Percentiles rank a stretch among this genome's conserved stretches.
Evolutionary conservation across 2,797 vertebrate species (phyloP).

Genomic region (Acrossocheilus wenchowensis): DNA sequence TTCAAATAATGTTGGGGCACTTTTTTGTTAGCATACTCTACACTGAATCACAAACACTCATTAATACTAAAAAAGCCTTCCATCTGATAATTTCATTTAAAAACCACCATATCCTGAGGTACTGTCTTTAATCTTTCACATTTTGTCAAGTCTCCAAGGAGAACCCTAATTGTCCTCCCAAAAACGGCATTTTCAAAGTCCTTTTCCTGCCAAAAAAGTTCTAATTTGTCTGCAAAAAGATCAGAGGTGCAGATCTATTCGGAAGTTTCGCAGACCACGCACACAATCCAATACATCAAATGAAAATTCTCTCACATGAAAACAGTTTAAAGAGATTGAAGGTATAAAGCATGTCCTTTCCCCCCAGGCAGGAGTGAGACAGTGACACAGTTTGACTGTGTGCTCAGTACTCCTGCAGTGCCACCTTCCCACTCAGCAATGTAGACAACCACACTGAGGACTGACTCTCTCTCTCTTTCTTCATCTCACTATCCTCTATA

Average conservation of each 20-base stretch:
- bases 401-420: constrained; percentile 10
- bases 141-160: constrained; percentile 15
- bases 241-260: constrained; percentile 50
- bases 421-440: constrained; percentile 39
- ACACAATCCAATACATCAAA: constrained; percentile 61
- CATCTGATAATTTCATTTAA: constrained; percentile 30
- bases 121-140: constrained; percentile 21
- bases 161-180: constrained; percentile 23
- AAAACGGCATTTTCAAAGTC: constrained; percentile 8
- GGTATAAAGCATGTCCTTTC: constrained; percentile 32
- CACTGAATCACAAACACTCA: constrained; percentile 5
- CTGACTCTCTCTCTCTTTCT: constrained; percentile 34
- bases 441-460: constrained; percentile 9
- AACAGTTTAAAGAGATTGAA: constrained; percentile 55
- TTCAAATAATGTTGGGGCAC: neutral
- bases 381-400: constrained; percentile 5
- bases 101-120: constrained; percentile 22
- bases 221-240: constrained; percentile 47
- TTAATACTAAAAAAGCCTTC: constrained; percentile 18
- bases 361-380: constrained; percentile 5
- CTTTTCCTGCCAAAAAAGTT: constrained; percentile 8
- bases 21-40: neutral
- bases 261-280: constrained; percentile 53
- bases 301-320: constrained; percentile 59
- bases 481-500: constrained; percentile 37